Base-by-base conservation (phyloP, 2,888 invertebrate genomes). In the Ectemnius cavifrons region DNA sequence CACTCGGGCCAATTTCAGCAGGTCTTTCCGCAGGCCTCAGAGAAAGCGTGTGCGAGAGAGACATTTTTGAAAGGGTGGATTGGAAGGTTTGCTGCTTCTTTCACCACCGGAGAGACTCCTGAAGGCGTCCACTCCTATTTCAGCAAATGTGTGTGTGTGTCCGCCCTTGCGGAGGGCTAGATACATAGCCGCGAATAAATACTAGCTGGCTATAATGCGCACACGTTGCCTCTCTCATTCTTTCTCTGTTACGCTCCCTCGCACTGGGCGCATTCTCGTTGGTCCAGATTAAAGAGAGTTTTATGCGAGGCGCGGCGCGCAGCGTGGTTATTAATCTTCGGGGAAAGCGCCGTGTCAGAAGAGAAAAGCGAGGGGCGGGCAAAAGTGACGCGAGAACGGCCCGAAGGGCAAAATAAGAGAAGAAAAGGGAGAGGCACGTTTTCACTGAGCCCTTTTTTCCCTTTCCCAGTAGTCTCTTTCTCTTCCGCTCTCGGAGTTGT, bases 271-370 rank as follows among this genome's bases (percentile, higher is more conserved):
- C 63, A 61, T 74, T 76, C 72, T 73, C 59, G 83, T 79, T 81
- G 79, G 78, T 80, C 82, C 84, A 82, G 86, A 86, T 86, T 86
- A 86, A 86, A 86, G 85, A 75, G 85, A 83, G 83, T 83, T 86
- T 85, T 85, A 84, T 82, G 83, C 86, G 77, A 83, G 8, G 37
- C 5, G 37, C 37, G 80, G 77, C 78, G 79, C 78, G 77, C 46
- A 80, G 75, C 75, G 74, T 79, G 77, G 84, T 86, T 85, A 86
- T 86, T 86, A 86, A 86, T 86, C 86, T 86, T 85, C 79, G 14
- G 84, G 71, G 77, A 80, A 81, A 82, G 83, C 83, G 78, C 75
- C 78, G 74, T 37, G 37, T 63, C 77, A 56, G 71, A 47, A 23
- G 45, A 5, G 46, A 49, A 23, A 46, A 37, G 37, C 3, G 52